Percentiles rank a stretch among this genome's conserved stretches.
phyloP scores from a whole-genome alignment of 2,797 vertebrate genomes.

The Anniella stebbinsi region DNA sequence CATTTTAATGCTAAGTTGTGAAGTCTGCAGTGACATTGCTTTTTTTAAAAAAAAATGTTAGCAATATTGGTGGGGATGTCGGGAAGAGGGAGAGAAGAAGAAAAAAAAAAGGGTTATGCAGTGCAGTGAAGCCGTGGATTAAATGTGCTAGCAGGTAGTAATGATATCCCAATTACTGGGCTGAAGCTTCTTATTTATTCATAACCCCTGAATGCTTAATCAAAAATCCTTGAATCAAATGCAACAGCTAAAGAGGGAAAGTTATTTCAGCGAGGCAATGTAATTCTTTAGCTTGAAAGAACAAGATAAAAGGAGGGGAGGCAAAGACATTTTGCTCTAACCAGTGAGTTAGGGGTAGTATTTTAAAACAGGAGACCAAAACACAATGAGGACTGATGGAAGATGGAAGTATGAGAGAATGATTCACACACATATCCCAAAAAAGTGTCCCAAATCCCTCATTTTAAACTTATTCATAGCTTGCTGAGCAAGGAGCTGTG shows the following conservation, averaged over 20 bases:
- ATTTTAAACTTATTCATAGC: slow-evolving; percentile 50
- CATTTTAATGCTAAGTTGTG: slow-evolving; percentile 91
- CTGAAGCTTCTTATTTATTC: slow-evolving; percentile 81
- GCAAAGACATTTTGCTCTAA: not conserved
- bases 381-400: slow-evolving; percentile 45
- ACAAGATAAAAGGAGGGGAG: slow-evolving; percentile 32
- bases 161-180: slow-evolving; percentile 79
- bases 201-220: slow-evolving; percentile 81
- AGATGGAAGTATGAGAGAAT: slow-evolving; percentile 50
- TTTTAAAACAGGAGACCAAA: slow-evolving; percentile 60
- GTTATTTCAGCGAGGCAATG: slow-evolving; percentile 76
- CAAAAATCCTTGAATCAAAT: slow-evolving; percentile 81
- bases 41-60: slow-evolving; percentile 54
- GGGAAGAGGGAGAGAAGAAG: slow-evolving; percentile 45
- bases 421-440: slow-evolving; percentile 49
- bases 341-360: slow-evolving; percentile 46
- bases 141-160: slow-evolving; percentile 80
- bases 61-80: slow-evolving; percentile 70
- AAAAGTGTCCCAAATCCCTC: slow-evolving; percentile 30
- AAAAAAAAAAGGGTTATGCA: slow-evolving; percentile 81
- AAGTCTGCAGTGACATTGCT: slow-evolving; percentile 85
- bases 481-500: slow-evolving; percentile 23
- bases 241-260: slow-evolving; percentile 79
- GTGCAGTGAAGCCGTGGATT: slow-evolving; percentile 81
- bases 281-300: slow-evolving; percentile 63